Evolutionary conservation across 2,888 invertebrate species (phyloP), one percentile per base, ranked within the genome.

Genomic region (Drosophila kanekoi): DNA sequence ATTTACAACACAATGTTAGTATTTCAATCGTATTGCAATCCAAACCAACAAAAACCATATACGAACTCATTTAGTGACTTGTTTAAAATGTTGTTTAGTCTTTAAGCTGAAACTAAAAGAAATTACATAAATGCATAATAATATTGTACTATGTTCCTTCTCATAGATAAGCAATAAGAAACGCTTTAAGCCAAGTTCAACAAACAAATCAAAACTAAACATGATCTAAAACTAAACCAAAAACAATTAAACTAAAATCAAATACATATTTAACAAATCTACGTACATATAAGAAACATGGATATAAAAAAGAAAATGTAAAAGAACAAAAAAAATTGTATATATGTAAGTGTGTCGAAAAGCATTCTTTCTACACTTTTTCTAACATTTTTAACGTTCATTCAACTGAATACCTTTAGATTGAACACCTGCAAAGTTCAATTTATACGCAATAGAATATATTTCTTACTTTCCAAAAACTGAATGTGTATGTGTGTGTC

Each of bases 91-190:
- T 85, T 85, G 87, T 85, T 80, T 87, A 87, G 82, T 85, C 69
- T 72, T 79, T 87, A 85, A 85, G 87, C 82, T 72, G 64, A 67
- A 72, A 72, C 66, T 66, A 56, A 67, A 68, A 33, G 52, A 70
- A 63, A 68, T 60, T 65, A 60, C 61, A 57, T 61, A 62, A 52
- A 54, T 57, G 69, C 54, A 71, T 66, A 73, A 73, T 54, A 58
- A 74, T 62, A 82, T 81, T 82, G 75, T 81, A 79, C 77, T 80
- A 89, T 83, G 90, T 89, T 90, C 90, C 89, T 90, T 82, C 79
- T 87, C 84, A 81, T 87, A 88, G 71, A 89, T 80, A 90, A 90
- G 90, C 90, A 90, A 90, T 85, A 85, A 78, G 65, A 76, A 81
- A 84, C 85, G 83, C 83, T 84, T 84, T 84, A 84, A 84, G 83